These are phyloP conservation scores for Empidonax traillii DNA, from an alignment of 2,113 vertebrate species.

Conservation along the genomic window DNA sequence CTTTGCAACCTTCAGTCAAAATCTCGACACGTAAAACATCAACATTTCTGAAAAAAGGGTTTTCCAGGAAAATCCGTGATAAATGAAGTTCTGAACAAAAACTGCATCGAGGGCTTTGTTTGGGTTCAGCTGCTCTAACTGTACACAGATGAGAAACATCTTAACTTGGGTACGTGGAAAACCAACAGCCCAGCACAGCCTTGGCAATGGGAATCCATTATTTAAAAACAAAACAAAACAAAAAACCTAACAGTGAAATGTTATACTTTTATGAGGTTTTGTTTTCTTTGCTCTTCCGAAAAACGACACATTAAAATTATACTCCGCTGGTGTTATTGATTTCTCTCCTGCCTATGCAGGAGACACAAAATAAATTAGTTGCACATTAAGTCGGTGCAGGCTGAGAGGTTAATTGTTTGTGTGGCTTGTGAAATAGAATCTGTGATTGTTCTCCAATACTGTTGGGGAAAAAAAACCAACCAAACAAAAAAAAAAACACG, in stretches of 20 bases:
- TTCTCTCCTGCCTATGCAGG: background rate
- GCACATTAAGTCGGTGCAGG: background rate
- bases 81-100: background rate
- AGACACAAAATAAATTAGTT: background rate
- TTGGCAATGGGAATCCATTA: background rate
- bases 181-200: background rate
- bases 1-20: background rate
- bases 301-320: background rate
- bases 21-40: fast-evolving
- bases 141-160: background rate
- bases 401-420: background rate
- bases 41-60: background rate
- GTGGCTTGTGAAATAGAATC: background rate
- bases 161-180: background rate
- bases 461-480: background rate
- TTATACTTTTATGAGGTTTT: background rate
- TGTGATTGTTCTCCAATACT: background rate
- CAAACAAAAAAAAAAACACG: too few relatives aligned
- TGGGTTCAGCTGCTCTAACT: background rate
- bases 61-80: background rate
- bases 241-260: background rate
- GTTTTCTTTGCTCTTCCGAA: background rate
- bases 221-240: background rate
- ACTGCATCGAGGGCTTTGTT: background rate
- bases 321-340: background rate